Conservation (phyloP, 1,140 invertebrate species). For the Pectinophora gossypiella region DNA sequence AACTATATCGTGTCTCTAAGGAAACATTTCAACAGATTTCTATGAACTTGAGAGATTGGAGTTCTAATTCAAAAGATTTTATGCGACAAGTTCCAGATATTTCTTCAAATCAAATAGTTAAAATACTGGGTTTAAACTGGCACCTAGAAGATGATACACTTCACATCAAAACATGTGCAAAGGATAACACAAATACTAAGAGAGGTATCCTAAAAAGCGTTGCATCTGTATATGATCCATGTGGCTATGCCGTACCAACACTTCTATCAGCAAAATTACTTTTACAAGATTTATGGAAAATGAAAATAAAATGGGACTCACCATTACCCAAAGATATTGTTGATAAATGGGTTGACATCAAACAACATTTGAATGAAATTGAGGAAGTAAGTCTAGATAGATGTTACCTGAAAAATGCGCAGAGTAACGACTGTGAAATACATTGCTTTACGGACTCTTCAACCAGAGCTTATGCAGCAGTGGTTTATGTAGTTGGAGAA, state of each 20-base stretch:
- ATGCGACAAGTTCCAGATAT: conserved; percentile 5
- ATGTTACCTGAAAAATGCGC: background rate
- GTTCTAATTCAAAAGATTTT: conserved; percentile 17
- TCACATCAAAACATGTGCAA: conserved; percentile 1
- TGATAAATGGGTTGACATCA: conserved; percentile 12
- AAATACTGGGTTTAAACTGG: conserved; percentile 13
- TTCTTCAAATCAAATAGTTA: background rate
- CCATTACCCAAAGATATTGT: conserved; percentile 7
- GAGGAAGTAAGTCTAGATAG: background rate
- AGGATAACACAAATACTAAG: conserved; percentile 7
- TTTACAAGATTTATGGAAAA: conserved; percentile 25
- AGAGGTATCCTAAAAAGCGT: conserved; percentile 13
- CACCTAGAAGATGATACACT: conserved; percentile 6
- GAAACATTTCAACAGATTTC: conserved; percentile 17
- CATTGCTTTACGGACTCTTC: conserved; percentile 17
- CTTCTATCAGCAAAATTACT: conserved; percentile 22
- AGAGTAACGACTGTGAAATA: background rate
- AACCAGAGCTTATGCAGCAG: conserved; percentile 16
- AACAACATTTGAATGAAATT: background rate
- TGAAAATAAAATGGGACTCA: conserved; percentile 20
- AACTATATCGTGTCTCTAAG: conserved; percentile 13
- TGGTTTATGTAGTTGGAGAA: conserved; percentile 14
- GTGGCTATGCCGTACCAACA: conserved; percentile 17
- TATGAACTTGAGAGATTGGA: conserved; percentile 25
- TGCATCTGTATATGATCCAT: conserved; percentile 20